Percentiles rank a stretch among this genome's conserved stretches.
These are phyloP conservation scores for Heliconius cydno DNA, from an alignment of 2,888 invertebrate species.

Conservation along the genomic window DNA sequence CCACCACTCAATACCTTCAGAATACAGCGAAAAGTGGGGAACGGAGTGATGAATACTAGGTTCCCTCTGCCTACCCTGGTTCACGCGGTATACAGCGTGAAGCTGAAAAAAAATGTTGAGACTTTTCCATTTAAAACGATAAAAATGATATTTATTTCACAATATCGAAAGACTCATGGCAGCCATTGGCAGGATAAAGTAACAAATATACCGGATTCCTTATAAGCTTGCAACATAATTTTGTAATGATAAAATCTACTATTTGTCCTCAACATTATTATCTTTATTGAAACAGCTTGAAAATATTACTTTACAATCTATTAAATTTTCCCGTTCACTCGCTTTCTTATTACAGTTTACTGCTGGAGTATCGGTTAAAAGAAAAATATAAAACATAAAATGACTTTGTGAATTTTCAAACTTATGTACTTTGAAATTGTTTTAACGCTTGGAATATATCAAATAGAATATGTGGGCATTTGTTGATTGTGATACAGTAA, in stretches of 20 bases:
- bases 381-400: conserved; percentile 48
- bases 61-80: no score
- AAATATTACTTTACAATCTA: conserved; percentile 45
- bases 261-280: conserved; percentile 31
- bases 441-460: not conserved
- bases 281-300: conserved; percentile 42
- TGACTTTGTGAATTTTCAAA: not conserved
- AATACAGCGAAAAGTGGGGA: no score
- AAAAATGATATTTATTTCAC: not conserved
- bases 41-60: no score
- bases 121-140: not conserved
- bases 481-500: conserved; percentile 18
- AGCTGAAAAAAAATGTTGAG: not conserved
- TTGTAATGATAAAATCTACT: conserved; percentile 24
- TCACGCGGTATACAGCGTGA: no score
- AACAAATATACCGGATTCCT: conserved; percentile 25
- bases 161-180: conserved; percentile 1
- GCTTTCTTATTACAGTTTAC: conserved; percentile 69
- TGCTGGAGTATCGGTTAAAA: conserved; percentile 59
- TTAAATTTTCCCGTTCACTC: conserved; percentile 58
- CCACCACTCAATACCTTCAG: no score
- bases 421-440: not conserved
- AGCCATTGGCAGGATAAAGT: not conserved
- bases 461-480: not conserved
- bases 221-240: conserved; percentile 27